Percentiles rank a stretch among this genome's conserved stretches.
Conservation (phyloP, 2,888 invertebrate genomes). For the Eristalis pertinax region DNA sequence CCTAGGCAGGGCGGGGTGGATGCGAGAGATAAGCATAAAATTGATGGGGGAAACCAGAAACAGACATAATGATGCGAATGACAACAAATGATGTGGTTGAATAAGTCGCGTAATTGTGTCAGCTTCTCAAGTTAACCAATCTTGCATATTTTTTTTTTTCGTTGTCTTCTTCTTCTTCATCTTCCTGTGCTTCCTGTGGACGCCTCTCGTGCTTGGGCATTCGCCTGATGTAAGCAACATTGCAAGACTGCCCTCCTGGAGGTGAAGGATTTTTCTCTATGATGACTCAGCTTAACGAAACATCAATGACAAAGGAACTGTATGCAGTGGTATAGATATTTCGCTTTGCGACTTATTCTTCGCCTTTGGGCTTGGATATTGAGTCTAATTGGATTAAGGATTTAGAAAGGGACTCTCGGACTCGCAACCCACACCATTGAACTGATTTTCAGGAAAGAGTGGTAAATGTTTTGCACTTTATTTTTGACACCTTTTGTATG, state of each 20-base stretch:
- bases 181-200: neutral
- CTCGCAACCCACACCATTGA: no score
- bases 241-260: neutral
- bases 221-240: neutral
- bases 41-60: constrained; percentile 24
- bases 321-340: neutral
- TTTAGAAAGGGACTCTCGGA: no score
- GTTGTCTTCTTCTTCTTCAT: neutral
- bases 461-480: no score
- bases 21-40: constrained; percentile 22
- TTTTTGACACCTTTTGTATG: no score
- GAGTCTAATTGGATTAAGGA: neutral
- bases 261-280: neutral
- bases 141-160: neutral
- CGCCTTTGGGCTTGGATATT: neutral
- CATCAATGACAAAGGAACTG: neutral
- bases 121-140: constrained; percentile 5
- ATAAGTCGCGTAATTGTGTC: constrained; percentile 25
- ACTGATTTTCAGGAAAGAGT: no score
- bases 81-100: constrained; percentile 40
- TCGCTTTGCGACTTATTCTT: no score
- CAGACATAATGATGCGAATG: constrained; percentile 29
- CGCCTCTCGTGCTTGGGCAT: neutral
- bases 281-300: neutral
- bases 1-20: neutral